phyloP scores from a whole-genome alignment of 2,888 invertebrate genomes.

The Drosophila pseudotalamancana region DNA sequence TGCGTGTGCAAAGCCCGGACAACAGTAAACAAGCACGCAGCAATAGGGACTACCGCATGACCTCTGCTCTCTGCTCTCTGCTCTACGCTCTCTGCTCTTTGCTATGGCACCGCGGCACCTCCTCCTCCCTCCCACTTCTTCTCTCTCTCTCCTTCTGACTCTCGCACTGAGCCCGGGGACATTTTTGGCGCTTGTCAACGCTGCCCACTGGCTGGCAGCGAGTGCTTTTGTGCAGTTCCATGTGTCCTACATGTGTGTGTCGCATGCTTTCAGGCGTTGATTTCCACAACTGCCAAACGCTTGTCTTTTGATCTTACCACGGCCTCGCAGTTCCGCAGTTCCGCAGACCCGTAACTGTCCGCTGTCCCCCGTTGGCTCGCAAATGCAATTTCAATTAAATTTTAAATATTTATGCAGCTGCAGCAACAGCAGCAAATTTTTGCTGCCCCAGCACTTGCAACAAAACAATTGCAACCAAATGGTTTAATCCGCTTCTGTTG shows the following conservation, averaged over 20 bases:
- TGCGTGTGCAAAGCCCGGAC: conserved; percentile 45
- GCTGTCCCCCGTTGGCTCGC: conserved; percentile 11
- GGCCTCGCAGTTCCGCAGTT: conserved; percentile 32
- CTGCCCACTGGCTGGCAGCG: conserved; percentile 42
- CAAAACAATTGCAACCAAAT: conserved; percentile 51
- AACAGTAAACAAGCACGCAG: conserved; percentile 70
- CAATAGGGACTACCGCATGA: conserved; percentile 32
- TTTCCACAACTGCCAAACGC: conserved; percentile 77
- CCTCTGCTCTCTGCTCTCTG: conserved; percentile 2
- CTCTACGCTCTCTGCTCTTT: conserved; percentile 1
- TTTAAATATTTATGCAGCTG: conserved; percentile 75
- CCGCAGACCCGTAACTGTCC: neutral
- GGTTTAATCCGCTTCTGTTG: conserved; percentile 50
- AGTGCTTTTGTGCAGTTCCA: conserved; percentile 38
- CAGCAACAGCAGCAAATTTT: conserved; percentile 31
- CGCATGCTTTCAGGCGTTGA: conserved; percentile 72
- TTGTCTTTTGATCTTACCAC: conserved; percentile 77
- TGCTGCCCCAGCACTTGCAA: conserved; percentile 30
- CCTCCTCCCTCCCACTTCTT: neutral
- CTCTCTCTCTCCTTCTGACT: neutral
- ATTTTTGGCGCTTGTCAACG: conserved; percentile 59
- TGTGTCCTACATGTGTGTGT: conserved; percentile 20
- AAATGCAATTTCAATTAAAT: conserved; percentile 79
- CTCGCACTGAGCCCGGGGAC: conserved; percentile 13
- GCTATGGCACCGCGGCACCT: too few species aligned